Base-by-base conservation (phyloP, 2,797 vertebrate species). In the Lacerta bilineata region DNA sequence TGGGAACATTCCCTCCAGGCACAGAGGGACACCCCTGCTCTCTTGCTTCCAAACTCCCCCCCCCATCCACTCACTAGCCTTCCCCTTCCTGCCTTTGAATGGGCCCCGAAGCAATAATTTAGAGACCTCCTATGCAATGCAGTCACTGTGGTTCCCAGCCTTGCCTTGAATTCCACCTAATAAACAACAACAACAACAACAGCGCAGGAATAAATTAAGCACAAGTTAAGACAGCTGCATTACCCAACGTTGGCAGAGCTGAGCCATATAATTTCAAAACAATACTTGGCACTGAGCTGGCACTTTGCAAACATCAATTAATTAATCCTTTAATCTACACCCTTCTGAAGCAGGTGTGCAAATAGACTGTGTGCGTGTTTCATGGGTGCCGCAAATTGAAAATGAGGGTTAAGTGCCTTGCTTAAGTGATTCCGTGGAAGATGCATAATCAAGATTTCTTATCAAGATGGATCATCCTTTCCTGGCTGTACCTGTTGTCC, bases 321-420 rank as follows among this genome's bases (percentile, higher is more conserved):
- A 85, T 76, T 41, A 59, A 36, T 79, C 80, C 84, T 83, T 43
- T 17, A 7, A 27, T 75, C 61, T 39, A 41, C 46, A 83, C 72
- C 74, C 46, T 43, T 13, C 27, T n/a, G 46, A 46, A 55, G 46
- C 72, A 69, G 36, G 43, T 13, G 46, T 41, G 27, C 64, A 69
- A 61, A 83, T 29, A 39, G 5, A 61, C 33, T 13, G 69, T 33
- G 9, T 20, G 39, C 33, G 69, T 4, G 27, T 50, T 72, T 27
- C 13, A 8, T 68, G 25, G 69, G 18, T n/a, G 61, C n/a, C 13
- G 15, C 39, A 33, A 69, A 75, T 13, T 68, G 64, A 80, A 72
- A 46, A 71, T 3, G 29, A 59, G 36, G 68, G 2, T 64, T 29
- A n/a, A 13, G 8, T 18, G 13, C 33, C 61, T 71, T 41, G 83